These are phyloP conservation scores for Cercopithecus mitis DNA, from an alignment of 2,797 vertebrate species.

Conservation along the genomic window DNA sequence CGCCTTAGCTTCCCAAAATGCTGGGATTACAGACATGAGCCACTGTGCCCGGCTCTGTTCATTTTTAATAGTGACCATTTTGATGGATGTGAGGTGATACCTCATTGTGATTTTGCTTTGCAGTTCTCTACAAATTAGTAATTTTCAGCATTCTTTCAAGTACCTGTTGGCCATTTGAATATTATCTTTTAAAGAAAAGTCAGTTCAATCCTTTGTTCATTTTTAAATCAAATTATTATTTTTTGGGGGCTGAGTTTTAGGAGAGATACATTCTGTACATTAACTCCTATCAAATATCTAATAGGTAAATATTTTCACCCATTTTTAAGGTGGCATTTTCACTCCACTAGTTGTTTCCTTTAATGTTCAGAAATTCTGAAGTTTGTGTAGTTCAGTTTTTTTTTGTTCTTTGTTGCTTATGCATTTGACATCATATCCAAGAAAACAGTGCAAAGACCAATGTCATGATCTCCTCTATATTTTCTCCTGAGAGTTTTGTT, in stretches of 20 bases:
- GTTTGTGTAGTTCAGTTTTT: not conserved
- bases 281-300: no score
- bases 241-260: no score
- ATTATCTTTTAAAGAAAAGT: no score
- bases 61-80: not conserved
- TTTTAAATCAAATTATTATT: no score
- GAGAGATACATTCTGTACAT: no score
- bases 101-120: no score
- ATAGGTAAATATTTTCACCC: no score
- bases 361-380: not conserved
- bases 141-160: no score
- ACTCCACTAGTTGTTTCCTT: not conserved
- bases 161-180: no score
- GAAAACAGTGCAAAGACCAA: not conserved
- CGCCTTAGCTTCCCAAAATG: not conserved
- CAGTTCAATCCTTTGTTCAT: no score
- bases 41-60: not conserved
- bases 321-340: no score
- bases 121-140: no score
- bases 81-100: not conserved
- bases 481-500: not conserved
- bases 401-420: not conserved
- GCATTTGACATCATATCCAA: not conserved
- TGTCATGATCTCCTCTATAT: not conserved
- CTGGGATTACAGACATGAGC: not conserved